Conservation (phyloP, 2,113 vertebrate genomes). For the Callipepla californica region DNA sequence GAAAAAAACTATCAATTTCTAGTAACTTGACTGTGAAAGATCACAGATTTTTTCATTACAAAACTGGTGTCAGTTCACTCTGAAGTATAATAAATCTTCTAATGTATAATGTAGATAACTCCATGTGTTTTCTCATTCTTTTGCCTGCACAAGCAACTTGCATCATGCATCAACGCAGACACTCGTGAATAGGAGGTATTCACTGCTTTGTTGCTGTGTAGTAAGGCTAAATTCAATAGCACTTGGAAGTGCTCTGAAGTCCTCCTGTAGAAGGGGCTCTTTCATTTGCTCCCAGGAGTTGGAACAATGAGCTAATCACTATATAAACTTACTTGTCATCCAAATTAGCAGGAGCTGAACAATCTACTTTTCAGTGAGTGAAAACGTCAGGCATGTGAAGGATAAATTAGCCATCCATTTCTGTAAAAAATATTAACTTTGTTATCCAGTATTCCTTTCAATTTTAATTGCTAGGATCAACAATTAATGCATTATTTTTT, state of each 20-base stretch:
- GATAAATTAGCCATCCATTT: slow-evolving; percentile 3
- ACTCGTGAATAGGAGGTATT: neutral
- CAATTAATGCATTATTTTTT: neutral
- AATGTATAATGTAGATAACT: neutral
- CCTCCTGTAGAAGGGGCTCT: slow-evolving; percentile 1
- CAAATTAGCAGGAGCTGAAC: slow-evolving; percentile 24
- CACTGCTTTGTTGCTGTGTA: neutral
- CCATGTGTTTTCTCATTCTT: neutral
- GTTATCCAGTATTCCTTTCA: neutral
- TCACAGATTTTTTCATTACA: neutral
- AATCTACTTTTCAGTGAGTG: neutral
- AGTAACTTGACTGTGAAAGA: neutral
- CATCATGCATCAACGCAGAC: neutral
- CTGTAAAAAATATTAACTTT: slow-evolving; percentile 22
- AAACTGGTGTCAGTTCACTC: neutral
- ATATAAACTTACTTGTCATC: slow-evolving; percentile 28
- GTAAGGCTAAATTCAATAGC: neutral
- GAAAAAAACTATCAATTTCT: neutral
- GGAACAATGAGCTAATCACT: neutral
- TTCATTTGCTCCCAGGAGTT: slow-evolving; percentile 39
- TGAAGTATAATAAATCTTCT: neutral
- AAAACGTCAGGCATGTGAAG: neutral
- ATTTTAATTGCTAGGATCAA: neutral
- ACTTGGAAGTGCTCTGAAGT: slow-evolving; percentile 27
- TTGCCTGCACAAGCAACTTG: neutral